These are phyloP conservation scores for Hyaena hyaena DNA, from an alignment of 2,113 vertebrate species.

Conservation along the genomic window DNA sequence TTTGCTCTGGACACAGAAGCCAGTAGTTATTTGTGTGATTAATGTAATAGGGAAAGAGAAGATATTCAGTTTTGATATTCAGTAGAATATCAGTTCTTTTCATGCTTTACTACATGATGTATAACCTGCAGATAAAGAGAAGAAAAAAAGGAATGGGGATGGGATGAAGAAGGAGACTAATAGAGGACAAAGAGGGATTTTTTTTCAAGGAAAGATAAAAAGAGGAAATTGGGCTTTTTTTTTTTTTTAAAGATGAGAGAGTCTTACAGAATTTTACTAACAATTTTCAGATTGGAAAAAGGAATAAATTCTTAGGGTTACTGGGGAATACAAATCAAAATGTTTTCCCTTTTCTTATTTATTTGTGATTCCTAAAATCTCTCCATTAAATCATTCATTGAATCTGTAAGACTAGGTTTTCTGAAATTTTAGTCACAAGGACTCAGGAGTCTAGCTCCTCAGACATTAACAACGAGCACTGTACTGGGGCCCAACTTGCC, in stretches of 20 bases:
- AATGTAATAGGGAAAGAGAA: neutral
- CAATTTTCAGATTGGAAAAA: neutral
- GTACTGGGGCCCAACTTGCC: neutral
- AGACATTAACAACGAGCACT: neutral
- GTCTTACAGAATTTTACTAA: neutral
- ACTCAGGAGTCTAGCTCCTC: neutral
- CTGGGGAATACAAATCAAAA: neutral
- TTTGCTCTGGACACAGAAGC: neutral
- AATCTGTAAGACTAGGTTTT: neutral
- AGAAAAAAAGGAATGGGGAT: accelerated
- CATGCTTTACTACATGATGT: neutral
- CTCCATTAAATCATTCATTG: neutral
- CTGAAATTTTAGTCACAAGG: neutral
- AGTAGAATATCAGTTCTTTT: neutral
- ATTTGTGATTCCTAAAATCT: neutral
- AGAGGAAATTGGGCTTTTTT: neutral
- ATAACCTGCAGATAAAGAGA: neutral
- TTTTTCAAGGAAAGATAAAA: neutral
- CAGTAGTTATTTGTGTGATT: neutral
- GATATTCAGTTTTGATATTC: neutral
- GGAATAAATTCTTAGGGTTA: neutral
- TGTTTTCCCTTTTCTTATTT: neutral
- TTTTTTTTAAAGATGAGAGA: no score
- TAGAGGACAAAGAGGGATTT: neutral
- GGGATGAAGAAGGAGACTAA: neutral